These are phyloP conservation scores for Ispidina picta DNA, from an alignment of 2,797 vertebrate species.

Conservation along the genomic window DNA sequence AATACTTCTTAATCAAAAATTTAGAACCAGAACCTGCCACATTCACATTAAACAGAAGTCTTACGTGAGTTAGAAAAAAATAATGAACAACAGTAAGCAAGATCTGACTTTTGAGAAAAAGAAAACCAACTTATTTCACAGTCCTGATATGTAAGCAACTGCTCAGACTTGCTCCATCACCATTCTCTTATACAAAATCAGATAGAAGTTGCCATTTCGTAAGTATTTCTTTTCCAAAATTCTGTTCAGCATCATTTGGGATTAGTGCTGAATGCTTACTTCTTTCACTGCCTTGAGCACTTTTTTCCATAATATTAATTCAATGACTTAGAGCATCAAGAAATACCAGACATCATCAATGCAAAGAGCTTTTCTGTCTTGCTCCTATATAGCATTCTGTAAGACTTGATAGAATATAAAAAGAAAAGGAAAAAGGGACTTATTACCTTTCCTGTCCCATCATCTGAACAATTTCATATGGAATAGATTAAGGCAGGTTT, in stretches of 20 bases:
- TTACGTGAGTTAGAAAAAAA: background rate
- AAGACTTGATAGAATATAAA: conserved; percentile 6
- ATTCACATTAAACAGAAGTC: conserved; percentile 8
- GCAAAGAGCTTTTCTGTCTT: conserved; percentile 51
- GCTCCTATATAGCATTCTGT: conserved; percentile 43
- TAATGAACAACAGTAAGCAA: background rate
- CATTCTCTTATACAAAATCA: background rate
- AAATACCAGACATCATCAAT: conserved; percentile 54
- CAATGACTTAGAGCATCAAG: conserved; percentile 37
- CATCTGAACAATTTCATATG: background rate
- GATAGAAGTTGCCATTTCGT: background rate
- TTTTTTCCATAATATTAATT: conserved; percentile 64
- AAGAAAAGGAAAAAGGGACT: rapidly evolving
- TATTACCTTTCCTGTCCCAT: background rate
- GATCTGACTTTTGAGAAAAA: background rate
- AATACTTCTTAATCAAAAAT: background rate
- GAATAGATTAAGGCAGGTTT: background rate
- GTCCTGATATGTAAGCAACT: background rate
- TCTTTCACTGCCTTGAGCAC: conserved; percentile 47
- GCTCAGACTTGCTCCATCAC: background rate
- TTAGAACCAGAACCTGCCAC: background rate
- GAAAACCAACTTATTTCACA: background rate
- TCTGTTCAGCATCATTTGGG: conserved; percentile 43
- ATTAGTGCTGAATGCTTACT: conserved; percentile 63
- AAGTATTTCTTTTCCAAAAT: conserved; percentile 4